These are phyloP conservation scores for Mizuhopecten yessoensis DNA, from an alignment of 1,140 invertebrate species.

Conservation along the genomic window DNA sequence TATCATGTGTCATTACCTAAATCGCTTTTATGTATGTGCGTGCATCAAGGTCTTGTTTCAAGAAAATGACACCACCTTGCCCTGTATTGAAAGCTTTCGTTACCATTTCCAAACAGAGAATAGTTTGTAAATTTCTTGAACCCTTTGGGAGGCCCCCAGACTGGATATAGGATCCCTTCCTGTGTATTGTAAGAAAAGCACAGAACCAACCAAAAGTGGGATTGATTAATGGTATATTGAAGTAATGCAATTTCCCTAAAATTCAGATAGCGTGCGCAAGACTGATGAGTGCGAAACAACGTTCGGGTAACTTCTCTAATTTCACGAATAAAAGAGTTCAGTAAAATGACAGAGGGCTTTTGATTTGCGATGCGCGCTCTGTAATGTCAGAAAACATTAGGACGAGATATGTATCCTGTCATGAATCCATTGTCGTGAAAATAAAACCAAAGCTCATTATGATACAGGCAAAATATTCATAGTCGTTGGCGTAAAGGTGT, in stretches of 20 bases:
- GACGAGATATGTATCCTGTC: slow-evolving; percentile 12
- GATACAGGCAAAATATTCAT: background rate
- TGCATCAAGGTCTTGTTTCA: background rate
- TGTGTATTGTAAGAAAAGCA: slow-evolving; percentile 28
- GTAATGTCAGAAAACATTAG: slow-evolving; percentile 28
- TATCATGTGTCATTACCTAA: background rate
- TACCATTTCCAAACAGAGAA: background rate
- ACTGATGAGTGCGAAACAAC: slow-evolving; percentile 32
- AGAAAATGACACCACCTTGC: background rate
- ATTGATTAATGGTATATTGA: slow-evolving; percentile 40
- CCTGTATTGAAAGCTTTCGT: slow-evolving; percentile 12
- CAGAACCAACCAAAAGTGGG: slow-evolving; percentile 30
- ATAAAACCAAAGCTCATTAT: slow-evolving; percentile 29
- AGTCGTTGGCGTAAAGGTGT: background rate
- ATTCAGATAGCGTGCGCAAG: slow-evolving; percentile 37
- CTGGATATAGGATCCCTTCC: slow-evolving; percentile 30
- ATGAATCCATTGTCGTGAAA: slow-evolving; percentile 25
- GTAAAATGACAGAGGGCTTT: slow-evolving; percentile 38
- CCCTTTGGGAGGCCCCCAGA: background rate
- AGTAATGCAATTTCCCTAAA: slow-evolving; percentile 39
- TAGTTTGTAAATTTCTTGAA: background rate
- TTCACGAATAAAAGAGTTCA: slow-evolving; percentile 38
- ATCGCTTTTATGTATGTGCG: slow-evolving; percentile 22
- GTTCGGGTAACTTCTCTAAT: slow-evolving; percentile 33
- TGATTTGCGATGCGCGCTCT: slow-evolving; percentile 15